Conservation (phyloP, 37 sponge, comb jelly and placozoan genomes). For the Halisarca cf. caerulea region DNA sequence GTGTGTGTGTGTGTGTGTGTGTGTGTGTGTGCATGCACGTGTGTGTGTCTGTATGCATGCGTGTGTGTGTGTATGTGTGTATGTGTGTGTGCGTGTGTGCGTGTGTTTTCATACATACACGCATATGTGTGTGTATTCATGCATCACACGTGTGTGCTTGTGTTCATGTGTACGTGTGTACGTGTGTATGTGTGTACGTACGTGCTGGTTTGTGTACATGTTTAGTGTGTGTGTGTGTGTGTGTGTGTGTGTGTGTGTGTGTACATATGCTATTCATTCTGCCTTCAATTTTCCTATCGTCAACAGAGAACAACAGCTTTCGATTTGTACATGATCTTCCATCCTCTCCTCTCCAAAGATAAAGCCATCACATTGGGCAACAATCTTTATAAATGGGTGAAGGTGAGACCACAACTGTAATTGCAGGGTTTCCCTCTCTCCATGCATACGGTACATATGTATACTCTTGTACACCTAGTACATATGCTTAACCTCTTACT, state of each 20-base stretch:
- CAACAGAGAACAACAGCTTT: conserved; percentile 74
- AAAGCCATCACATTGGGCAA: conserved; percentile 77
- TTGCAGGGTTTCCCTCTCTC: background rate
- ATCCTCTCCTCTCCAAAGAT: conserved; percentile 78
- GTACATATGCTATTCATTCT: background rate
- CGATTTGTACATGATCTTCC: conserved; percentile 85
- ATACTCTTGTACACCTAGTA: no score
- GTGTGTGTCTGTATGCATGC: no score
- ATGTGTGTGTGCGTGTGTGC: no score
- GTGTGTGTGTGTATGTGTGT: no score
- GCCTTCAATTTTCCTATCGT: background rate
- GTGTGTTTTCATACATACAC: background rate
- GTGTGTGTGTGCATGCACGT: no score
- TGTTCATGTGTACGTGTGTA: background rate
- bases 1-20: background rate
- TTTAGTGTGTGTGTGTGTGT: background rate
- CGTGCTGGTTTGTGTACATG: background rate
- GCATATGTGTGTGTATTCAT: no score
- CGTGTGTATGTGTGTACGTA: background rate
- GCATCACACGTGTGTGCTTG: background rate
- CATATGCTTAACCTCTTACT: no score
- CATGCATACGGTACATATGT: no score
- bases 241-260: background rate
- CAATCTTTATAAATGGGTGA: conserved; percentile 57
- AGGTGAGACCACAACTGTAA: background rate